phyloP scores from a whole-genome alignment of 2,113 vertebrate genomes.

The Poeciliopsis prolifica region DNA sequence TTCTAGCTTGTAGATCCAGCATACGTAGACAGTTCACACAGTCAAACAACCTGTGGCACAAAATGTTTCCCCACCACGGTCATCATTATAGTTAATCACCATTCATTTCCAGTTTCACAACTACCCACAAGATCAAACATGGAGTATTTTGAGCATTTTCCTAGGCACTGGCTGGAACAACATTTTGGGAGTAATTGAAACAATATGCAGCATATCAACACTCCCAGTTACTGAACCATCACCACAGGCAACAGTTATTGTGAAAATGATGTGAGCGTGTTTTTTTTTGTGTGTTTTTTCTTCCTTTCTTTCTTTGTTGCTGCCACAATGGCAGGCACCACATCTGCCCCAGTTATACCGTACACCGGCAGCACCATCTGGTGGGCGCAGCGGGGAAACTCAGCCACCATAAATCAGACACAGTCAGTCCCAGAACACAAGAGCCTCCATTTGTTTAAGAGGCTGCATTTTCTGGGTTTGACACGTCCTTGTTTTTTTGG shows the following conservation, averaged over 20 bases:
- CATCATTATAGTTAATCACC: constrained; percentile 76
- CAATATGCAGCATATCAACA: constrained; percentile 71
- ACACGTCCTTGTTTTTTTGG: constrained; percentile 30
- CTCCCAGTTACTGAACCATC: constrained; percentile 73
- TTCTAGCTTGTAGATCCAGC: constrained; percentile 26
- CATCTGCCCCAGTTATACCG: neutral
- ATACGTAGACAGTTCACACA: constrained; percentile 41
- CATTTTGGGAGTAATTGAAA: constrained; percentile 72
- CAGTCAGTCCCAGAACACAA: constrained; percentile 15
- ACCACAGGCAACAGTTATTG: constrained; percentile 61
- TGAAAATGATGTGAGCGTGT: constrained; percentile 60
- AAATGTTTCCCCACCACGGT: constrained; percentile 68
- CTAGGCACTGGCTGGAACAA: constrained; percentile 62
- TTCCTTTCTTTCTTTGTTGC: neutral
- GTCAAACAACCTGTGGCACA: constrained; percentile 70
- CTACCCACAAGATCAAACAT: constrained; percentile 74
- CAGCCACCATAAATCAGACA: constrained; percentile 3
- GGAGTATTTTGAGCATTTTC: constrained; percentile 70
- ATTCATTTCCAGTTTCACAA: constrained; percentile 78
- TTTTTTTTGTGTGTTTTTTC: constrained; percentile 49
- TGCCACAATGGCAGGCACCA: constrained; percentile 23
- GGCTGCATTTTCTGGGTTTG: constrained; percentile 44
- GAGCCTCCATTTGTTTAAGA: constrained; percentile 29
- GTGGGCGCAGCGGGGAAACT: constrained; percentile 57
- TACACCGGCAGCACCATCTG: constrained; percentile 64